These are phyloP conservation scores for Scalopus aquaticus DNA, from an alignment of 2,113 vertebrate species.

Conservation along the genomic window DNA sequence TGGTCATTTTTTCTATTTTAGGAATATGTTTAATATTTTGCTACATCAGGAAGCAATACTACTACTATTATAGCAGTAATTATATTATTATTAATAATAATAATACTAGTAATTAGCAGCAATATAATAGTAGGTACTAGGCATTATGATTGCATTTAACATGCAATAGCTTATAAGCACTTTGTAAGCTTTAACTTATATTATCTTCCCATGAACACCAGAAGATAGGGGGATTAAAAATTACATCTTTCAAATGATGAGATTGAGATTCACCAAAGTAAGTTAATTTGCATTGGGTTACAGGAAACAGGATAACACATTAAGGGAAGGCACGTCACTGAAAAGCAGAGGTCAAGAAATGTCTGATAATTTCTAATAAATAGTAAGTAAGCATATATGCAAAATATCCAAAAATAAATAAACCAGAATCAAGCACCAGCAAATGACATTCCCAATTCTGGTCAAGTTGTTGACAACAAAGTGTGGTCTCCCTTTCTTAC, in stretches of 20 bases:
- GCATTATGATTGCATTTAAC: background rate
- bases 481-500: background rate
- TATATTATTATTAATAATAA: background rate
- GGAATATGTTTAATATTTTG: background rate
- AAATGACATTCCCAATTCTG: background rate
- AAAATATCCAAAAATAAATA: background rate
- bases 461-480: background rate
- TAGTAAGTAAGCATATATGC: background rate
- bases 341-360: background rate
- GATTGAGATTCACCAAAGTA: background rate
- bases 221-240: background rate
- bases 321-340: background rate
- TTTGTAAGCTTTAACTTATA: background rate
- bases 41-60: background rate
- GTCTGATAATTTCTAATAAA: conserved; percentile 1
- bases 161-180: background rate
- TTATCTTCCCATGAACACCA: background rate
- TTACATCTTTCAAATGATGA: background rate
- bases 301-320: background rate
- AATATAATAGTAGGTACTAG: background rate
- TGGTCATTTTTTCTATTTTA: background rate
- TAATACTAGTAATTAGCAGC: background rate
- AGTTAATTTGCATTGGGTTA: background rate
- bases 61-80: background rate
- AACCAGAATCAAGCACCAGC: background rate